Base-by-base conservation (phyloP, 2,113 vertebrate species). In the Cyprinodon variegatus region DNA sequence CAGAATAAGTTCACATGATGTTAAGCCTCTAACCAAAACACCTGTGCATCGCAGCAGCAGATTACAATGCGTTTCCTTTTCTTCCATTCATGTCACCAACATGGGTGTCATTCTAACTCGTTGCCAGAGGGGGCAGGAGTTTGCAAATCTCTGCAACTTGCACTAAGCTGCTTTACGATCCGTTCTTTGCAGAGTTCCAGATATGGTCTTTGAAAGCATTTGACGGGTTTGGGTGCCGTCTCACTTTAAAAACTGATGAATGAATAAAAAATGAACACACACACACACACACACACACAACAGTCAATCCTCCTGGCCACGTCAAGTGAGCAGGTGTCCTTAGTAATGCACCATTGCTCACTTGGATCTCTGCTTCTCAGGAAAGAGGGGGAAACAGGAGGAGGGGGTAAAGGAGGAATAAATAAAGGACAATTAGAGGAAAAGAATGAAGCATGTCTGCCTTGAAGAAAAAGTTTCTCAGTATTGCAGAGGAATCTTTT, bases 281-380 rank as follows among this genome's bases (percentile, higher is more conserved):
- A 68, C 62, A 63, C 60, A 61, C 78, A 43, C 65, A 38, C 74
- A 46, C 73, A 64, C 80, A 41, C 63, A 68, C 76, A 66, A 46
- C 73, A 76, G 75, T 79, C 77, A 74, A 81, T 79, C 83, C 74
- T 77, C 74, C 78, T 89, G 86, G 89, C 86, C 86, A 87, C 86
- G 81, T 89, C 84, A 78, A 92, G 87, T 86, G 91, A 91, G 90
- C 92, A 91, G 92, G 89, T 91, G 88, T 93, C 92, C 86, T 84
- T 87, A 88, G 91, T 83, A 84, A 92, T 89, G 88, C 88, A 88
- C 88, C 87, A 83, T 80, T 76, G 87, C 83, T 66, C 82, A 87
- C 89, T 88, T 91, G 89, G 89, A 93, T 88, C 89, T 79, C 74
- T 81, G 82, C 83, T 80, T 83, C 84, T 84, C 84, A 48, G 83